Percentiles rank a stretch among this genome's conserved stretches.
These are phyloP conservation scores for Cephus pulcher DNA, from an alignment of 2,888 invertebrate species.

Conservation along the genomic window DNA sequence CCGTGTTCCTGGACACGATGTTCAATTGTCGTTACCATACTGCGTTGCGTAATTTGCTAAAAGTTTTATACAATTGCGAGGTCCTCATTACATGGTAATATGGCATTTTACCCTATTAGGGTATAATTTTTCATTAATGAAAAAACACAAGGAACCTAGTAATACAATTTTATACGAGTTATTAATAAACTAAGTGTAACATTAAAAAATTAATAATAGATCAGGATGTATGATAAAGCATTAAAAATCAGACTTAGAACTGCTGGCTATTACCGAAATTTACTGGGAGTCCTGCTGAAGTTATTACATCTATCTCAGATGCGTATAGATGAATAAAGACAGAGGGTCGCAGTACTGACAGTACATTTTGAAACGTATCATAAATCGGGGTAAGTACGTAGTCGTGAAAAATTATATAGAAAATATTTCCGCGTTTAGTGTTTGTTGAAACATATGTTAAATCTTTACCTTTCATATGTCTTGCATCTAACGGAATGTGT, in stretches of 20 bases:
- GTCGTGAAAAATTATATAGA: not conserved
- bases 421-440: not conserved
- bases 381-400: not conserved
- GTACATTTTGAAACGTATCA: no score
- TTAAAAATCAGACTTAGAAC: not conserved
- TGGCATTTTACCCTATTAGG: conserved; percentile 7
- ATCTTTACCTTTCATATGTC: no score
- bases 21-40: not conserved
- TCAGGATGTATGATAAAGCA: not conserved
- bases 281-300: no score
- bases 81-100: not conserved
- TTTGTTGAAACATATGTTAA: no score
- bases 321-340: no score
- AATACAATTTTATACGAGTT: conserved; percentile 2
- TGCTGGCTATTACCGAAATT: not conserved
- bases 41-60: not conserved
- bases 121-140: conserved; percentile 7
- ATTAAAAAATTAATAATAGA: not conserved
- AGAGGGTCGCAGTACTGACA: no score
- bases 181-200: no score
- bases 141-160: conserved; percentile 1
- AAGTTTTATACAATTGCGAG: not conserved
- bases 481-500: no score
- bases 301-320: no score
- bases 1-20: not conserved